Evolutionary conservation across 2,888 invertebrate genomes (phyloP), one percentile per base, ranked within the genome.

Genomic region (Brachyptera putata): DNA sequence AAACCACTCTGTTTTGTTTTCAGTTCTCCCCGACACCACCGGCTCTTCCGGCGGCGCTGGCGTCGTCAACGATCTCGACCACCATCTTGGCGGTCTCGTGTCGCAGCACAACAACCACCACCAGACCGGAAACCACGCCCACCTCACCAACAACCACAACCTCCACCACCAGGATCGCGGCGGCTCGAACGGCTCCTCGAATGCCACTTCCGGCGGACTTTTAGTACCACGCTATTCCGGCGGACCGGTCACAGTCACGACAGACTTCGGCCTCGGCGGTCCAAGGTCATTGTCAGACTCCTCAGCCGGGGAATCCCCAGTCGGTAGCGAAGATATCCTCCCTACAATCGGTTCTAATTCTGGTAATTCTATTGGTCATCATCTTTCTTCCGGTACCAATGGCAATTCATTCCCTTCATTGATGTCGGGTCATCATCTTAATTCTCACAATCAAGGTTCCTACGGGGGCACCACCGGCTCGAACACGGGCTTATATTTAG

Each of bases 221-320:
- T 75, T 87, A 7, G 81, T 86, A 57, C 86, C 86, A 3, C 80
- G 87, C 4, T 87, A 87, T 72, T 62, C 72, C 69, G 74, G 79
- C 64, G 75, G 80, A 62, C 77, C 83, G 67, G 73, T 80, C 1
- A 83, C 89, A 71, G 85, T 88, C 76, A 79, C 84, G 67, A 77
- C 84, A 65, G 79, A 60, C 58, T 49, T 61, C 13, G 61, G 58
- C 9, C 60, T 58, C 18, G 61, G 81, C 18, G 84, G 86, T 1
- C 89, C 91, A 0, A 78, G 91, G 41, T 90, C 90, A 13, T 75
- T 91, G 25, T 89, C 89, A 67, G 91, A 90, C 72, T 86, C 87
- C 71, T 90, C 89, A 37, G 90, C 89, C 34, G 86, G 89, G 63
- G 89, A 69, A 60, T 69, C 68, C 7, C 69, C 69, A 3, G 67